Evolutionary conservation across 2,797 vertebrate genomes (phyloP), one percentile per base, ranked within the genome.

Genomic region (Aplochiton taeniatus): DNA sequence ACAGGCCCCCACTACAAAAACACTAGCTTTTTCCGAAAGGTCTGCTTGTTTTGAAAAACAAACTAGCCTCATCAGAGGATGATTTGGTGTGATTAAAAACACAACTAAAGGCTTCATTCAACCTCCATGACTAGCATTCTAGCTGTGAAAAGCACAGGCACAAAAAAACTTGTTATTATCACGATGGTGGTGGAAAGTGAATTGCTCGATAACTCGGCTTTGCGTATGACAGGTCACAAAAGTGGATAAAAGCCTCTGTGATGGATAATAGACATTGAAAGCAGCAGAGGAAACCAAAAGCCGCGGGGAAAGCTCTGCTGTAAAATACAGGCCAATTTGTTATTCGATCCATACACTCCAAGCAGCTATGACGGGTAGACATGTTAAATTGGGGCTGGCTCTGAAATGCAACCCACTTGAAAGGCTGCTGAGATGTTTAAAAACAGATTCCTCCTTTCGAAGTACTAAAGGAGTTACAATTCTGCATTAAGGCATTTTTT

Each of bases 181-280:
- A 66, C 72, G 76, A 62, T 65, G 66, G 79, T 69, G 78, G 72
- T 63, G 64, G 52, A 78, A 68, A 79, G 69, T 77, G 65, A 83
- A 83, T 84, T 63, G 61, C 77, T 72, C 74, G 87, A 84, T 73
- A 4, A 78, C 77, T 80, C 63, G 65, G 78, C 72, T 78, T 78
- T 82, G 75, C 84, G 75, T 79, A 72, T 12, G 71, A 53, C 49
- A 74, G 84, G 85, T 85, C 82, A 83, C 72, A 62, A 66, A 68
- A 65, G 69, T 75, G 80, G 84, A 84, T 81, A 82, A 80, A 81
- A 85, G 85, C 78, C 76, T 85, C 85, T 82, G 81, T 87, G 85
- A 77, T 63, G 69, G 79, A 81, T 86, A 87, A 87, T 83, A 69
- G 79, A 19, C n/a, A 60, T 66, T 81, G 81, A 87, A 82, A 88